Evolutionary conservation across 35 echinoderm and acorn worm genomes (phyloP), one percentile per base, ranked within the genome.

Genomic region (Acanthaster planci): DNA sequence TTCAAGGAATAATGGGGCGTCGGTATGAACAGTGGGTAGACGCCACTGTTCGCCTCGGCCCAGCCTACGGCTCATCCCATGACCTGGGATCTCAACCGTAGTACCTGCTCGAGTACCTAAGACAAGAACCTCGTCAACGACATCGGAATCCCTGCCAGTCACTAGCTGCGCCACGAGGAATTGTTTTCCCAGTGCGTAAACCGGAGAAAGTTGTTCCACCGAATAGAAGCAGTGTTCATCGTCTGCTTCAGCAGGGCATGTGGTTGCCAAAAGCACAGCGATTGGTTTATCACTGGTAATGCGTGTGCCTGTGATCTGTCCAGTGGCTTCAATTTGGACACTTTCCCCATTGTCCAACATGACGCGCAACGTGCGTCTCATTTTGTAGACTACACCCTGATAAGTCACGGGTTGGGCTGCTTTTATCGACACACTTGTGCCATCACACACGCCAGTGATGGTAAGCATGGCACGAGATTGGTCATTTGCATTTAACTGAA

Each of bases 141-240:
- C 21, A 31, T 8, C 18, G 8, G 59, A 67, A n/a, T 67, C 59
- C 59, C 8, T 67, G 59, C 23, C 30, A 67, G 59, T 8, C 30
- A n/a, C 59, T 19, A 31, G n/a, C 42, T 47, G 42, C 42, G 42
- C 42, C 12, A 67, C 8, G 59, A 67, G 59, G 30, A 67, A 67
- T n/a, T 67, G 59, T 67, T 67, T 67, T 8, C 59, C 59, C 23
- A 67, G n/a, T 22, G 59, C 59, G 30, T 31, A 67, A 8, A 67
- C 59, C 30, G 59, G 59, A 67, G 59, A 67, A 15, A 67, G 59
- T 67, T 67, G 59, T 22, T 67, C 59, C 59, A 67, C 59, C 21
- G 30, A 26, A n/a, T 64, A 64, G 30, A n/a, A 1, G 30, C 59
- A 64, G 12, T 64, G 1, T 19, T 26, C 7, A 18, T 64, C 59